These are phyloP conservation scores for Bombus sibiricus DNA, from an alignment of 1,140 invertebrate genomes.

Conservation along the genomic window DNA sequence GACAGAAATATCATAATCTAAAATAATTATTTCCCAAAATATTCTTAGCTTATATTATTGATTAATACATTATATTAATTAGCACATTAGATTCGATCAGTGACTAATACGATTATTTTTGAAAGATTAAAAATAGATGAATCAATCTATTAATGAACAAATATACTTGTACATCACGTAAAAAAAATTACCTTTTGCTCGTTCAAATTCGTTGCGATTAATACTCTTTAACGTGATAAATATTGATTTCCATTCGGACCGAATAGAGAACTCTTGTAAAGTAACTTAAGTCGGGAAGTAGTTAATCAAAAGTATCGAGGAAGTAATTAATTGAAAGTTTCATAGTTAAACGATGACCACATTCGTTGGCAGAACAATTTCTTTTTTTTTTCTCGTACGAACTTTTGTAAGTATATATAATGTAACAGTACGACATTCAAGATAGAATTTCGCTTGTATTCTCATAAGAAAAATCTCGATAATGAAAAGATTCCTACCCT, in stretches of 20 bases:
- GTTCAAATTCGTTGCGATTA: background rate
- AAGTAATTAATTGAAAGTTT: constrained; percentile 48
- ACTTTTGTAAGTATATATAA: background rate
- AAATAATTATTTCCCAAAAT: background rate
- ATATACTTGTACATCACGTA: too few species aligned
- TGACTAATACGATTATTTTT: background rate
- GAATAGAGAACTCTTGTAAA: background rate
- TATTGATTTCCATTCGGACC: background rate
- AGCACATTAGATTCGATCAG: background rate
- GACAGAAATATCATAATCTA: background rate
- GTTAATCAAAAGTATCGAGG: constrained; percentile 38
- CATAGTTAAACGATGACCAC: constrained; percentile 34
- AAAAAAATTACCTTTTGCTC: background rate
- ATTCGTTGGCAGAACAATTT: constrained; percentile 31
- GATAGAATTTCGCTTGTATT: background rate
- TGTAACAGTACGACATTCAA: background rate
- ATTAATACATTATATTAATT: background rate
- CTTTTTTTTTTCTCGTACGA: background rate
- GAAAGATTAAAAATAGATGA: background rate
- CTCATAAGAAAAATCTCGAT: background rate
- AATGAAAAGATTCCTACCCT: background rate
- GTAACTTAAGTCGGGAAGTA: constrained; percentile 33
- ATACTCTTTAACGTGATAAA: background rate
- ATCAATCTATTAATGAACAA: background rate
- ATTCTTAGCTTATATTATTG: background rate